Base-by-base conservation (phyloP, 2,797 vertebrate genomes). In the Melopsittacus undulatus region DNA sequence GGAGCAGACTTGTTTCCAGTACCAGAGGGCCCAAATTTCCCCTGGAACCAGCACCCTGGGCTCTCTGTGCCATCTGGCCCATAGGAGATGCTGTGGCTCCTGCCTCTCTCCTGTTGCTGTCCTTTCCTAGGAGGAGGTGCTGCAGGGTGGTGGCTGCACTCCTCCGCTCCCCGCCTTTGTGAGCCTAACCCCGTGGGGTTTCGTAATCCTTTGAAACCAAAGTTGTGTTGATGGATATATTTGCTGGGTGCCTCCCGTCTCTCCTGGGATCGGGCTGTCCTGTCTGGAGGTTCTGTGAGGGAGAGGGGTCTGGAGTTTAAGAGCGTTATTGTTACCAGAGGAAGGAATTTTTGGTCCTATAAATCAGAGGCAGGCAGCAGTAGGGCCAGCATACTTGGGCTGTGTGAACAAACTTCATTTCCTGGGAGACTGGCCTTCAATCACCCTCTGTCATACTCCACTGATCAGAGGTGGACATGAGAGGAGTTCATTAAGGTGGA, bases 401-500 rank as follows among this genome's bases (percentile, higher is more conserved):
- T 97, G 93, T 98, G 97, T 97, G 97, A 98, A 97, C 96, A 97
- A 97, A 97, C 97, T 97, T 98, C 97, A 98, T 97, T 98, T 98
- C 97, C 97, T 97, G 97, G 96, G 97, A 97, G 98, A 97, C 94
- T 97, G 97, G 97, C 97, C 97, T 97, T 98, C 97, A 98, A 98
- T 98, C 97, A 97, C 97, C 96, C 96, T 97, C 97, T 96, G 97
- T 98, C 97, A 97, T 97, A 97, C 96, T 97, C 95, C 97, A 97
- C 89, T 97, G 97, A 98, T 98, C 97, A 98, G 97, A 98, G 97
- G 97, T 97, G 97, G 97, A 98, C 97, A 98, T 98, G 97, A 97
- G 97, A 97, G 96, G 92, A 97, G 97, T 98, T 97, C 97, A 98
- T 98, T 98, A 98, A 97, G 96, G 97, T 97, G 96, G 97, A 97